Conservation (phyloP, 1,140 invertebrate species). For the Papilio dardanus region DNA sequence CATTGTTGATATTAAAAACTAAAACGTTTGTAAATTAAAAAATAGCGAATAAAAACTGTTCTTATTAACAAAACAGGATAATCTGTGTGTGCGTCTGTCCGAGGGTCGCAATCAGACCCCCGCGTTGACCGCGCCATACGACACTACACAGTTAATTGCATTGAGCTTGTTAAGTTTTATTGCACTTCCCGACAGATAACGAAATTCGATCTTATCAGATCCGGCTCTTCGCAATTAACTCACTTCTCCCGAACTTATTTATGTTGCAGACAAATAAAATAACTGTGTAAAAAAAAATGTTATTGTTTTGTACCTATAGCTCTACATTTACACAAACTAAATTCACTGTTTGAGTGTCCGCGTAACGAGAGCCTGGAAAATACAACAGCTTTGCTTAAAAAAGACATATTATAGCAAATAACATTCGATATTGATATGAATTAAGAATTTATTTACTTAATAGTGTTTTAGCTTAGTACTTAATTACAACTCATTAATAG, state of each 20-base stretch:
- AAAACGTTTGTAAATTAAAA: not conserved
- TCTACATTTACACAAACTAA: not conserved
- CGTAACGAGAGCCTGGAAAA: no score
- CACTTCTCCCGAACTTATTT: slow-evolving; percentile 7
- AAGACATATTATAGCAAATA: no score
- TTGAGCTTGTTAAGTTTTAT: slow-evolving; percentile 37
- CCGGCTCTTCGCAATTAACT: slow-evolving; percentile 10
- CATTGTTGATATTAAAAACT: no score
- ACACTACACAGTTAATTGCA: slow-evolving; percentile 33
- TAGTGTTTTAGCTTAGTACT: no score
- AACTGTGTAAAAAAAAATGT: no score
- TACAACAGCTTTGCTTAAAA: no score
- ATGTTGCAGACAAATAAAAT: not conserved
- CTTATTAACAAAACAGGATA: not conserved
- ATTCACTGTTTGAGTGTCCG: no score
- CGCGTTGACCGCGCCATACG: slow-evolving; percentile 31
- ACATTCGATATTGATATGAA: no score
- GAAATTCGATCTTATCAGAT: slow-evolving; percentile 34
- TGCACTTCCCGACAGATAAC: slow-evolving; percentile 34
- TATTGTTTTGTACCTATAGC: no score
- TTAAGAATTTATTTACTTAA: no score
- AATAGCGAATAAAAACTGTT: not conserved
- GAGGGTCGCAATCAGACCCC: slow-evolving; percentile 5
- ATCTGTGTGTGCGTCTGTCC: not conserved
- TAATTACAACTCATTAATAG: no score